Evolutionary conservation across 2,113 vertebrate species (phyloP).

Genomic region (Panthera uncia): DNA sequence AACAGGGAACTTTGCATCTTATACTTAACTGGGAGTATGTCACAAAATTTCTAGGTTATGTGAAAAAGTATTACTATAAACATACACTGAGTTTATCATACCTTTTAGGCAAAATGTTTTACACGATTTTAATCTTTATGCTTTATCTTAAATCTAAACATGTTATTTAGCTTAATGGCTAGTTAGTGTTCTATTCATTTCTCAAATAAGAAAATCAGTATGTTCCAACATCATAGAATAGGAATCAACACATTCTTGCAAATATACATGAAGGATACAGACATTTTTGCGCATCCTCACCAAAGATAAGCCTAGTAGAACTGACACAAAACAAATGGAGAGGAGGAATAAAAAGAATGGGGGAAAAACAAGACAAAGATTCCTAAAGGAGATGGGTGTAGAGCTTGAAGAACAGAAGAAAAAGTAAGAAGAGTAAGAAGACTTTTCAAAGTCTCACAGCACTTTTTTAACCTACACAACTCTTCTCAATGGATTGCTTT

Average conservation of each 20-base stretch:
- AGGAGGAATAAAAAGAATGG: not conserved
- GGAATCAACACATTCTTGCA: not conserved
- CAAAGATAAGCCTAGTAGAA: not conserved
- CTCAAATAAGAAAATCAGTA: slow-evolving; percentile 25
- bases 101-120: slow-evolving; percentile 34
- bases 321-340: not conserved
- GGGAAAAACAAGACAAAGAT: slow-evolving; percentile 1
- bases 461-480: not conserved
- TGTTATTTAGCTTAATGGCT: not conserved
- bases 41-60: not conserved
- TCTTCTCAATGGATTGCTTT: not conserved
- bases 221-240: not conserved
- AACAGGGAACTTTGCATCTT: not conserved
- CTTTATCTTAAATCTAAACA: slow-evolving; percentile 8
- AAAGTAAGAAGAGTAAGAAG: not conserved
- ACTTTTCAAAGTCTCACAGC: not conserved
- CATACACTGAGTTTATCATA: not conserved
- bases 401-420: not conserved
- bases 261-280: not conserved
- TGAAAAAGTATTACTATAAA: slow-evolving; percentile 35
- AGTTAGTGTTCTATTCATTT: slow-evolving; percentile 1
- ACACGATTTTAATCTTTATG: slow-evolving; percentile 25
- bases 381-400: not conserved
- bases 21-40: not conserved
- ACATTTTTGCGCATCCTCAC: not conserved